Conservation (phyloP, 2,888 invertebrate genomes). For the Eupithecia exiguata region DNA sequence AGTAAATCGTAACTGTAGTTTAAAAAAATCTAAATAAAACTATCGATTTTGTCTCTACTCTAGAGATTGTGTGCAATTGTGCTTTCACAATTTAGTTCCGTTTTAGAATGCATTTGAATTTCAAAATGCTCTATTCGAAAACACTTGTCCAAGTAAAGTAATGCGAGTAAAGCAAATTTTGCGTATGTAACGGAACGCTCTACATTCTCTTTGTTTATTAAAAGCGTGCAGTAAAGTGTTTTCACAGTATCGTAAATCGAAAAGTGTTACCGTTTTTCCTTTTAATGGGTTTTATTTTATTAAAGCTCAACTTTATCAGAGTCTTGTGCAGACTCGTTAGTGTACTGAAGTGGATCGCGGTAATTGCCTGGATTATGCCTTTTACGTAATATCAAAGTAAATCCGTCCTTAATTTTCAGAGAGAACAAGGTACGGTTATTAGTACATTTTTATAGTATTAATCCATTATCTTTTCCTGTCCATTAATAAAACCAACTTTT, state of each 20-base stretch:
- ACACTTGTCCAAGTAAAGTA: conserved; percentile 40
- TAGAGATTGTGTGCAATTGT: background rate
- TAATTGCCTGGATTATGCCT: conserved; percentile 63
- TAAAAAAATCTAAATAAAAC: background rate
- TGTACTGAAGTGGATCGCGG: conserved; percentile 62
- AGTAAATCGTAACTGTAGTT: background rate
- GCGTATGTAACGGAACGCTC: conserved; percentile 40
- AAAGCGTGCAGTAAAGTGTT: conserved; percentile 20
- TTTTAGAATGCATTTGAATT: background rate
- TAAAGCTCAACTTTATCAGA: conserved; percentile 50
- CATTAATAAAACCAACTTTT: background rate
- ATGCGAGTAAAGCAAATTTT: conserved; percentile 19
- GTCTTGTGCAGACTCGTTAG: conserved; percentile 62
- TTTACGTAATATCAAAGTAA: conserved; percentile 35
- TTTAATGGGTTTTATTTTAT: conserved; percentile 68
- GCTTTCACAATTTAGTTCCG: background rate
- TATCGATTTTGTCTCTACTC: background rate
- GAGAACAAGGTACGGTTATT: background rate
- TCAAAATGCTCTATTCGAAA: conserved; percentile 9
- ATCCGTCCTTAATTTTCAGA: background rate
- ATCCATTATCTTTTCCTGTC: conserved; percentile 1
- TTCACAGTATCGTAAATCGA: conserved; percentile 49
- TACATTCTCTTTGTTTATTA: conserved; percentile 34
- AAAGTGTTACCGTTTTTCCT: conserved; percentile 54
- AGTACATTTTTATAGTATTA: background rate